Conservation (phyloP, 2,888 invertebrate species). For the Cartodere bifasciata region DNA sequence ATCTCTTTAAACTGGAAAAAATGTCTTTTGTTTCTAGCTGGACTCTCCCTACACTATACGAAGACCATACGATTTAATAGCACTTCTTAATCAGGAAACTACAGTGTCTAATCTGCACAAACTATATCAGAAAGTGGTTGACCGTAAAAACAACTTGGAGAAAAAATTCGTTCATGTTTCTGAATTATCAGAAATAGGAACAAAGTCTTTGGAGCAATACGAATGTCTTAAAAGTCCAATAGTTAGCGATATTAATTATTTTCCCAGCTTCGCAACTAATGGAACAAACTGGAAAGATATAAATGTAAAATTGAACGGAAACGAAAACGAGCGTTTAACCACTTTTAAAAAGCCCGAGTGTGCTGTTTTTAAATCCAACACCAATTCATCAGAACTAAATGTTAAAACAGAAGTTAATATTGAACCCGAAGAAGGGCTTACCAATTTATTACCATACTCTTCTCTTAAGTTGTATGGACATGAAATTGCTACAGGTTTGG, state of each 20-base stretch:
- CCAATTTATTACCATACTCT: conserved; percentile 31
- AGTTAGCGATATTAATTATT: conserved; percentile 54
- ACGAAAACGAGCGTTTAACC: conserved; percentile 21
- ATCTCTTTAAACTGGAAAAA: conserved; percentile 1
- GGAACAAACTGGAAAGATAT: conserved; percentile 41
- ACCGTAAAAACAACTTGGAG: conserved; percentile 50
- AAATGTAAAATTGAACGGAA: conserved; percentile 23
- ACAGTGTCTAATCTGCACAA: conserved; percentile 47
- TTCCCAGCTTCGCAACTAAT: conserved; percentile 45
- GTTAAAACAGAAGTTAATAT: conserved; percentile 39
- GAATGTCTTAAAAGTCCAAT: conserved; percentile 55
- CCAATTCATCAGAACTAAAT: conserved; percentile 47
- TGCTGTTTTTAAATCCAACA: conserved; percentile 47
- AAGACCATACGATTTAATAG: conserved; percentile 59
- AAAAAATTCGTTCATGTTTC: conserved; percentile 43
- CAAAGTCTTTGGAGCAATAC: conserved; percentile 45
- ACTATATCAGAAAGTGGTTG: conserved; percentile 49
- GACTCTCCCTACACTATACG: conserved; percentile 62
- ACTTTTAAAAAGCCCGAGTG: conserved; percentile 44
- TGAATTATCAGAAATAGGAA: conserved; percentile 45
- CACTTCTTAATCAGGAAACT: conserved; percentile 64
- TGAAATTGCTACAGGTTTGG: conserved; percentile 47
- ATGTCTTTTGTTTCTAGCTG: conserved; percentile 37
- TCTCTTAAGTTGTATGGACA: conserved; percentile 44
- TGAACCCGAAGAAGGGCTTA: conserved; percentile 39